Evolutionary conservation across 2,113 vertebrate genomes (phyloP).

Genomic region (Bubo scandiacus): DNA sequence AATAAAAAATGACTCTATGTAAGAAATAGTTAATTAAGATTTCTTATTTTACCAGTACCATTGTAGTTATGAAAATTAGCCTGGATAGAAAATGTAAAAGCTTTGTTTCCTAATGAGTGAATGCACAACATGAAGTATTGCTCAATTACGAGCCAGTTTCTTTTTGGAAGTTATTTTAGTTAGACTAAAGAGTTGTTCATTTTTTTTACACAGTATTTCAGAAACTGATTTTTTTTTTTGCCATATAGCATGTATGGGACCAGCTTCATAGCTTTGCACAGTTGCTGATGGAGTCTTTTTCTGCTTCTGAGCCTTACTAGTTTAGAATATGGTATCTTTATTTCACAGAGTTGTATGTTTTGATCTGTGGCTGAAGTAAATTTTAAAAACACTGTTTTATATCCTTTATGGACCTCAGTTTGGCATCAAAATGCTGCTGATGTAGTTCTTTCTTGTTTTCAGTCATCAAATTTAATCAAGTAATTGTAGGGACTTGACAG

Average conservation of each 20-base stretch:
- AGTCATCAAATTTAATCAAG: background rate
- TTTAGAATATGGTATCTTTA: constrained; percentile 11
- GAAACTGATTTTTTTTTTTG: constrained; percentile 22
- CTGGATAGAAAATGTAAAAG: background rate
- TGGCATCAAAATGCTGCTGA: constrained; percentile 51
- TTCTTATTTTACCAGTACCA: background rate
- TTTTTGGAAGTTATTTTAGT: constrained; percentile 2
- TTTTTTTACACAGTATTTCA: constrained; percentile 33
- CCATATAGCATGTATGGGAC: constrained; percentile 23
- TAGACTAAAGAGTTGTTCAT: constrained; percentile 1
- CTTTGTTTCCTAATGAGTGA: background rate
- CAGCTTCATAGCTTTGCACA: constrained; percentile 32
- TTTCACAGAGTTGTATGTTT: constrained; percentile 29
- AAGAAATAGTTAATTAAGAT: background rate
- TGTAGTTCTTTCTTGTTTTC: constrained; percentile 21
- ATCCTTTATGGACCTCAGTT: constrained; percentile 43
- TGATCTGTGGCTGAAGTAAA: constrained; percentile 40
- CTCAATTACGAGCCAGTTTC: background rate
- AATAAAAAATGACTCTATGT: constrained; percentile 27
- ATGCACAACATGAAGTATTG: background rate
- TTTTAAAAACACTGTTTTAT: constrained; percentile 21
- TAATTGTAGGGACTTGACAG: constrained; percentile 34
- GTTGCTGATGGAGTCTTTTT: constrained; percentile 48
- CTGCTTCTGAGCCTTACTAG: constrained; percentile 57
- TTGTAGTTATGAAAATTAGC: background rate